Evolutionary conservation across 2,888 invertebrate species (phyloP), one percentile per base, ranked within the genome.

Genomic region (Leptinotarsa peninsularis): DNA sequence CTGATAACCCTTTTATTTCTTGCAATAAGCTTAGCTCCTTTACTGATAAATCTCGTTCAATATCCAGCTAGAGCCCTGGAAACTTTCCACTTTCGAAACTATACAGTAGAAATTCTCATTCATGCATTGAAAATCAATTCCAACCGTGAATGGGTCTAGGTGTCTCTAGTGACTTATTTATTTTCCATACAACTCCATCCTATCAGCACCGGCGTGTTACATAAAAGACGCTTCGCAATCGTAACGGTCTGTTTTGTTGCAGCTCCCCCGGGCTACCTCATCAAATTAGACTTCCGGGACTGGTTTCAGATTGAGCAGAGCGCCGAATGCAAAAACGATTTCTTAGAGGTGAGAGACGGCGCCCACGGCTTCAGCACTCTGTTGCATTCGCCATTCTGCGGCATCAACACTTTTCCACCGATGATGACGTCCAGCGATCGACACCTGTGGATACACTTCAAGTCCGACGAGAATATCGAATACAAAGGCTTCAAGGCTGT

Each of bases 331-430:
- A 91, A 91, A 87, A 94, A 93, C 89, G 96, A 96, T 89, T 95
- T 90, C 88, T 89, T 96, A 81, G 95, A 96, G 89, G 92, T 96
- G 72, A 91, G 95, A 73, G 95, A 96, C 86, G 96, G 96, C 1
- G 92, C 93, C 67, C 93, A 94, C 84, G 95, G 95, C 10, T 95
- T 92, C 88, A 93, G 93, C 78, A 90, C 90, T 77, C 87, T 90
- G 78, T 88, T 94, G 78, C 80, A 85, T 69, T 78, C 82, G 66
- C 91, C 90, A 82, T 94, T 90, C 86, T 96, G 96, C 85, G 95
- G 94, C 72, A 89, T 91, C 72, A 89, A 91, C 73, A 94, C 93
- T 84, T 94, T 93, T 85, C 95, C 95, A 33, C 92, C 92, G 21
- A 91, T 93, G 86, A 91, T 96, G 82, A 92, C 91, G 73, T 95